A percentile compares a stretch with the other conserved stretches of the same genome.
phyloP scores from a whole-genome alignment of 2,888 invertebrate species.

The Eristalis pertinax region DNA sequence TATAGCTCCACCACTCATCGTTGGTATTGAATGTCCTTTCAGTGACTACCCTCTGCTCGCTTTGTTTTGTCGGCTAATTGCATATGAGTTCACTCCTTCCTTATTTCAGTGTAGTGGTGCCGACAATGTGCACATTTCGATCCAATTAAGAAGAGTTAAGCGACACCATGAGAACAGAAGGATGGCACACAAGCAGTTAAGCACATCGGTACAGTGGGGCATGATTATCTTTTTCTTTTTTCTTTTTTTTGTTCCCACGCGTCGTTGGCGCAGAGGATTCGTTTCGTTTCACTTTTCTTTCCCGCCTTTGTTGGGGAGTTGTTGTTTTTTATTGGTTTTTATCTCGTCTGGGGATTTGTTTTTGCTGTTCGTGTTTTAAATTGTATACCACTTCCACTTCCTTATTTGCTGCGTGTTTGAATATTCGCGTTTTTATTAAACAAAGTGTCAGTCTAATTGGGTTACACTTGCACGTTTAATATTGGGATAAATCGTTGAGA shows the following conservation, averaged over 20 bases:
- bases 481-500: background rate
- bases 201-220: slow-evolving; percentile 42
- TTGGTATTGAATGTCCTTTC: slow-evolving; percentile 17
- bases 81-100: background rate
- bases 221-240: slow-evolving; percentile 20
- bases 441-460: background rate
- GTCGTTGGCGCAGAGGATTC: slow-evolving; percentile 16
- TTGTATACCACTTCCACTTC: background rate
- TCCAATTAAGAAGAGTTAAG: slow-evolving; percentile 72
- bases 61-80: background rate
- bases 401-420: background rate
- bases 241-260: slow-evolving; percentile 51
- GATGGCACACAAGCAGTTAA: slow-evolving; percentile 45
- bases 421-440: background rate
- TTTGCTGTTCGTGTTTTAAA: background rate
- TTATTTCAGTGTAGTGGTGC: slow-evolving; percentile 9
- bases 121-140: slow-evolving; percentile 60
- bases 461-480: background rate
- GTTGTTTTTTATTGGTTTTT: slow-evolving; percentile 27
- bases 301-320: slow-evolving; percentile 53
- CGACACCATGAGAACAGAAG: slow-evolving; percentile 47
- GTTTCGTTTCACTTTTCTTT: slow-evolving; percentile 25
- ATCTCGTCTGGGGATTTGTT: slow-evolving; percentile 12
- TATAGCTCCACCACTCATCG: slow-evolving; percentile 18
- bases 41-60: background rate